Evolutionary conservation across 1,140 invertebrate genomes (phyloP).

Genomic region (Pteromalus puparum): DNA sequence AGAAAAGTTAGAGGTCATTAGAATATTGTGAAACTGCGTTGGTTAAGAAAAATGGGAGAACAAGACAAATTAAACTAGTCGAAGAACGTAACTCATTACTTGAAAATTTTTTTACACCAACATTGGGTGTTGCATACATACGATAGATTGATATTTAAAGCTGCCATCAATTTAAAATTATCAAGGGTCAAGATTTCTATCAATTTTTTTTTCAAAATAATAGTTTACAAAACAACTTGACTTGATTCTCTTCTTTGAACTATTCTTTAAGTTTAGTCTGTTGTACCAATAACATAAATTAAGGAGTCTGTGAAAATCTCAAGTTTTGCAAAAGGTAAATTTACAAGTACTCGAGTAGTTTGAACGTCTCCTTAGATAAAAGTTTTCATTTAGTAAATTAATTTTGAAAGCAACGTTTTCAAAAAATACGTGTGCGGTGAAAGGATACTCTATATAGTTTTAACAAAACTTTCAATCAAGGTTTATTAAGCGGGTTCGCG

Average conservation of each 20-base stretch:
- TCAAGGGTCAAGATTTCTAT: conserved; percentile 26
- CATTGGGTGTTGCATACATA: not conserved
- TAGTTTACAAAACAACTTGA: not conserved
- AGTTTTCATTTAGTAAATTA: conserved; percentile 20
- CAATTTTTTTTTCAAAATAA: not conserved
- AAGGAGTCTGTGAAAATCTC: conserved; percentile 65
- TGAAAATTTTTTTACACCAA: conserved; percentile 38
- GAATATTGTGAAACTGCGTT: conserved; percentile 45
- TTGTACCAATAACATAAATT: conserved; percentile 19
- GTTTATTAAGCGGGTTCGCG: conserved; percentile 5
- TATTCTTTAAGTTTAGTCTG: conserved; percentile 11
- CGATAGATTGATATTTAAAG: conserved; percentile 39
- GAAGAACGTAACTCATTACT: conserved; percentile 44
- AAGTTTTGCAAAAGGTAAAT: conserved; percentile 55
- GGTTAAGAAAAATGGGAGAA: conserved; percentile 1
- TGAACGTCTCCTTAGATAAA: conserved; percentile 48
- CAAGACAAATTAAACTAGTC: conserved; percentile 48
- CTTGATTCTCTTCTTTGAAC: conserved; percentile 16
- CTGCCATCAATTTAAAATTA: conserved; percentile 28
- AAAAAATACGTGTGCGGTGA: conserved; percentile 56
- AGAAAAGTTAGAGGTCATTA: conserved; percentile 47
- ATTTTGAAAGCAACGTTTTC: conserved; percentile 24
- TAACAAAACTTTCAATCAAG: conserved; percentile 31
- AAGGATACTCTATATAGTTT: conserved; percentile 61
- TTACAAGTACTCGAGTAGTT: conserved; percentile 48